A percentile compares a stretch with the other conserved stretches of the same genome.
phyloP scores from a whole-genome alignment of 2,888 invertebrate species.

The Zygothrica quintamaculata region DNA sequence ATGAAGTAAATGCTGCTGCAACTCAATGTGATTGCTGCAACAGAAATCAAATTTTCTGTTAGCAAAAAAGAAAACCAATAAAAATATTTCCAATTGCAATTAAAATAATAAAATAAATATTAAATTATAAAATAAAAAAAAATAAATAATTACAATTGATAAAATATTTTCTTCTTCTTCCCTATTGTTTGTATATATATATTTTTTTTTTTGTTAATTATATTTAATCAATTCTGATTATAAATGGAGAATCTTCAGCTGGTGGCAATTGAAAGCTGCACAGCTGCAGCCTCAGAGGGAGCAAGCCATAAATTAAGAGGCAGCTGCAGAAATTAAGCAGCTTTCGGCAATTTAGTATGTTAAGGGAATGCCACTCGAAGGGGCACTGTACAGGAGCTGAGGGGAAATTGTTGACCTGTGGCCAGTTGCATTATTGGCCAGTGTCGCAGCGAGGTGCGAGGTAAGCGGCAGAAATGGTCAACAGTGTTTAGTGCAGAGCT shows the following conservation, averaged over 20 bases:
- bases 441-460: not conserved
- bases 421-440: slow-evolving; percentile 20
- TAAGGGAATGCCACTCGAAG: not conserved
- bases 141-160: too few species aligned
- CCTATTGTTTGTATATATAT: too few species aligned
- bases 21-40: too few species aligned
- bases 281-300: not conserved
- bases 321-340: slow-evolving; percentile 21
- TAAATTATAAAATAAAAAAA: too few species aligned
- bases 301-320: not conserved
- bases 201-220: too few species aligned
- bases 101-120: too few species aligned
- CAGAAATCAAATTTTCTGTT: too few species aligned
- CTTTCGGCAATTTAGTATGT: slow-evolving; percentile 2
- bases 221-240: slow-evolving; percentile 1
- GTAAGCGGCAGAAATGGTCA: slow-evolving; percentile 19
- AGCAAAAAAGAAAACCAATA: too few species aligned
- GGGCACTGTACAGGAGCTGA: not conserved
- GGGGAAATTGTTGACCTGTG: not conserved
- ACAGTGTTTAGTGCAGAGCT: not conserved
- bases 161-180: too few species aligned
- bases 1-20: too few species aligned
- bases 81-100: too few species aligned
- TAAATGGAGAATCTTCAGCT: slow-evolving; percentile 12
- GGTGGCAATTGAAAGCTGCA: not conserved